Conservation (phyloP, 1,140 invertebrate genomes). For the Drosophila malerkotliana region DNA sequence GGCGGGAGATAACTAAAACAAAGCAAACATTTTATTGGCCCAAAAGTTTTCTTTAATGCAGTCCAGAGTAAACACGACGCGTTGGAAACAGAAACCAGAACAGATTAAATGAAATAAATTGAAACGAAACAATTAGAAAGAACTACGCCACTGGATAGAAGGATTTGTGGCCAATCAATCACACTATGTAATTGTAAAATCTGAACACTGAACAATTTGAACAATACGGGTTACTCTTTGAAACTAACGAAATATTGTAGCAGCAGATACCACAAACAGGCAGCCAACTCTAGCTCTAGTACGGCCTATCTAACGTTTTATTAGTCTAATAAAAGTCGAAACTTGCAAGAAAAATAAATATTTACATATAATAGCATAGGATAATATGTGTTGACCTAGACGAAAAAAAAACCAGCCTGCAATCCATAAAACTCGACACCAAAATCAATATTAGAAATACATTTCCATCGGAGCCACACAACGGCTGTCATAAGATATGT, state of each 20-base stretch:
- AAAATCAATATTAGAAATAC: slow-evolving; percentile 47
- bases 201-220: slow-evolving; percentile 56
- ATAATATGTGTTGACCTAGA: slow-evolving; percentile 1
- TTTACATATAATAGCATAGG: slow-evolving; percentile 32
- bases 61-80: slow-evolving; percentile 32
- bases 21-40: slow-evolving; percentile 49
- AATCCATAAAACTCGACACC: slow-evolving; percentile 56
- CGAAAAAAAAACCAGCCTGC: slow-evolving; percentile 16
- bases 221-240: slow-evolving; percentile 74
- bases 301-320: slow-evolving; percentile 41
- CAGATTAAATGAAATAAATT: slow-evolving; percentile 26
- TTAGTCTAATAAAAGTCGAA: slow-evolving; percentile 52
- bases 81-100: slow-evolving; percentile 37
- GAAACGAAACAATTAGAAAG: slow-evolving; percentile 15
- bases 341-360: slow-evolving; percentile 27
- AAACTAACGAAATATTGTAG: slow-evolving; percentile 46
- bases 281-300: slow-evolving; percentile 31
- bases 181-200: slow-evolving; percentile 22
- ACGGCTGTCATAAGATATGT: slow-evolving; percentile 36
- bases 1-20: slow-evolving; percentile 30
- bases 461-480: slow-evolving; percentile 23
- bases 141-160: slow-evolving; percentile 21
- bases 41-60: slow-evolving; percentile 22
- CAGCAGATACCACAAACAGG: slow-evolving; percentile 28
- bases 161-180: slow-evolving; percentile 44